Base-by-base conservation (phyloP, 2,888 invertebrate species). In the Chrysolina haemoptera region DNA sequence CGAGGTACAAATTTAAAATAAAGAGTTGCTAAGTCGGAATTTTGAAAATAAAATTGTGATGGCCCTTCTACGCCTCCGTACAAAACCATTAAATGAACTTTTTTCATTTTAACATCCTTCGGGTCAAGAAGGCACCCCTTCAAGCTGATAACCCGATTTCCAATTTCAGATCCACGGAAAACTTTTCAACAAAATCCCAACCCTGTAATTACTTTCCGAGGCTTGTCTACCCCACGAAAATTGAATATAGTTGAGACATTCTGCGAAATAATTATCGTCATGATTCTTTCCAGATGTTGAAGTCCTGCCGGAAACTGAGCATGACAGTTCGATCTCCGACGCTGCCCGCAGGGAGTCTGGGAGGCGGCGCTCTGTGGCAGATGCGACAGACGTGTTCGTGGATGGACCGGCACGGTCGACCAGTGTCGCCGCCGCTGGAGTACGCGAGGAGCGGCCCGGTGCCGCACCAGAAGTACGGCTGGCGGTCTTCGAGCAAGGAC, bases 381-480 rank as follows among this genome's bases (percentile, higher is more conserved):
- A 90, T 92, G 63, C 91, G 94, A 71, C 96, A 96, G 84, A 95
- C 95, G 68, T 98, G 97, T 89, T 95, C 96, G 74, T 98, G 98
- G 98, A 96, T 97, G 92, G 97, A 98, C 89, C 91, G 96, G 72
- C 94, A 95, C 85, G 97, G 97, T 5, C 90, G 97, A 78, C 95
- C 96, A 0, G 96, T 94, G 22, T 98, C 98, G 40, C 97, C 97
- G 66, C 94, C 93, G 20, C 86, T 91, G 82, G 93, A 93, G 85
- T 92, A 91, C 84, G 71, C 75, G n/a, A 87, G 89, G 53, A 40
- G 67, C 71, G 88, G 81, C 82, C 88, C 81, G 79, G 87, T 80
- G 82, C 86, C 53, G 41, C 88, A 89, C 14, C 86, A 86, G 71
- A 81, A 86, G 35, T 85, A 83, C 70, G 85, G 86, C 5, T 22